Evolutionary conservation across 2,797 vertebrate species (phyloP).

Genomic region (Champsocephalus gunnari): DNA sequence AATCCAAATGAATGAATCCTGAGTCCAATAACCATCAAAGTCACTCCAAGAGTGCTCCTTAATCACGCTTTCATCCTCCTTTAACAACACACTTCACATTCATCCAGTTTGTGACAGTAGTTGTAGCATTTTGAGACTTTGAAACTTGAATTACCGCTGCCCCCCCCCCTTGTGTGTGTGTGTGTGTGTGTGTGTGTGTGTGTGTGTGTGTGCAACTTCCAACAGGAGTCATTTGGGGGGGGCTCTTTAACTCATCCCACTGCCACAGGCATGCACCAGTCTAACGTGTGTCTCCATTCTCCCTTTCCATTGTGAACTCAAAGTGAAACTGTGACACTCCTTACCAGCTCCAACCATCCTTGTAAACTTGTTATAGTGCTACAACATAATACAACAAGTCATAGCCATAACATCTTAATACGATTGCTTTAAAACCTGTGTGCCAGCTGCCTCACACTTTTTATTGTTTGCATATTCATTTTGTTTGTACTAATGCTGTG

Average conservation of each 20-base stretch:
- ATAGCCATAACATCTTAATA: conserved; percentile 23
- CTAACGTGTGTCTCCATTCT: background rate
- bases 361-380: conserved; percentile 5
- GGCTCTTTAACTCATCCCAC: background rate
- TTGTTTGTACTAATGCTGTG: conserved; percentile 9
- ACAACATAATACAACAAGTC: conserved; percentile 17
- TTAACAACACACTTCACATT: no score
- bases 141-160: no score
- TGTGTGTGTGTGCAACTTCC: no score
- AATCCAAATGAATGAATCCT: no score
- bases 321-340: conserved; percentile 1
- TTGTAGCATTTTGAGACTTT: no score
- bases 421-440: conserved; percentile 21
- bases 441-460: conserved; percentile 3
- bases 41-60: no score
- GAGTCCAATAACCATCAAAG: no score
- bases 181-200: no score
- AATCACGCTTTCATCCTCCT: no score
- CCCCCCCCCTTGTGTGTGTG: no score
- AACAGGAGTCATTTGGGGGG: no score
- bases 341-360: conserved; percentile 16
- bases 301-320: background rate
- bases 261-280: background rate
- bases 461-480: conserved; percentile 26
- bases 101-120: no score